These are phyloP conservation scores for Leptodactylus fuscus DNA, from an alignment of 2,113 vertebrate species.

Conservation along the genomic window DNA sequence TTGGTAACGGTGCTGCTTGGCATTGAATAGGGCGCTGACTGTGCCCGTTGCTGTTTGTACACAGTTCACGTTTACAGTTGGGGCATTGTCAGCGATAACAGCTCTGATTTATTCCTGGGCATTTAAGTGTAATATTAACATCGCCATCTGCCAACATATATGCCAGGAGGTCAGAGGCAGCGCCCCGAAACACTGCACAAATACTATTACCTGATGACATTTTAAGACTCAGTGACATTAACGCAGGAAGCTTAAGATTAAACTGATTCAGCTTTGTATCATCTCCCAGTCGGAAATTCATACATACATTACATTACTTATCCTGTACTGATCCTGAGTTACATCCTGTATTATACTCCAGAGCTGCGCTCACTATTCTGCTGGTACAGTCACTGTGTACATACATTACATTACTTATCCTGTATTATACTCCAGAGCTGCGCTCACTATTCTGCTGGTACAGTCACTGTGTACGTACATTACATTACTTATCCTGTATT, in stretches of 20 bases:
- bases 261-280: neutral
- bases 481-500: no score
- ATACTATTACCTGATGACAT: neutral
- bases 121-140: neutral
- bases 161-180: neutral
- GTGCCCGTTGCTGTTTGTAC: constrained; percentile 24
- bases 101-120: constrained; percentile 3
- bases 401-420: no score
- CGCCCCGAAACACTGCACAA: neutral
- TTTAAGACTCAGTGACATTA: neutral
- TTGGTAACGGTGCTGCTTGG: neutral
- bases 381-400: no score
- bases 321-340: no score
- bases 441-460: no score
- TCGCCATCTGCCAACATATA: neutral
- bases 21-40: neutral
- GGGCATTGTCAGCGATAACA: constrained; percentile 19
- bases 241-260: neutral
- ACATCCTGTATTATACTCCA: no score
- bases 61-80: neutral
- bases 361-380: no score
- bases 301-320: no score
- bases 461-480: no score
- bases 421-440: no score
- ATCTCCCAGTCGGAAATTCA: neutral